Evolutionary conservation across 2,888 invertebrate species (phyloP), one percentile per base, ranked within the genome.

Genomic region (Cyaniris semiargus): DNA sequence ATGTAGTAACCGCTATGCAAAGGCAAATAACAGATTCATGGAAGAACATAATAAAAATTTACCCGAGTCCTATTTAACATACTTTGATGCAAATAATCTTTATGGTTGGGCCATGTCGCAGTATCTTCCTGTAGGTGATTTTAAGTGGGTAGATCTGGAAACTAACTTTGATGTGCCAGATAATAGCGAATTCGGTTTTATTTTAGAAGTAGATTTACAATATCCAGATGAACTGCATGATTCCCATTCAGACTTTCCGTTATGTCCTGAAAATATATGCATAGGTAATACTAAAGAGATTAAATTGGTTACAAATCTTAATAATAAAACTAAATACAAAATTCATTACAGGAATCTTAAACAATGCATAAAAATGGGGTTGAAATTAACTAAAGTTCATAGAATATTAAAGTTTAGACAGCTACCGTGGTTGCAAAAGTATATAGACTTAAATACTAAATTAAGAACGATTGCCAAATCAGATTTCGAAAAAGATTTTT

Each of bases 361-460:
- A 79, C 82, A 84, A 78, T 83, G 82, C 79, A 5, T 82, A 15
- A 53, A 81, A 72, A 58, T 80, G 23, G 82, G 83, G 21, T 3
- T 83, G 6, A 76, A 78, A 74, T n/a, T 83, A 58, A 75, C 15
- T 23, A 82, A 82, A 78, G 78, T 83, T 58, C 81, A 88, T 82
- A 80, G 86, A 79, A 80, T 86, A 23, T 79, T 88, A 78, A 81
- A 85, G 81, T 89, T 89, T 81, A 81, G 85, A 44, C 88, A 90
- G 83, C 83, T 81, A 70, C 78, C 84, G 6, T 90, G 87, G 86
- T 79, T 89, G 15, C 82, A 87, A 80, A 76, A 80, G 77, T 89
- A 89, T 78, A 88, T 89, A 70, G 85, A 88, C 58, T 79, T 88
- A 77, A 91, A 90, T 81, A 89, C 86, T 7, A 75, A 84, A 70